A percentile compares a stretch with the other conserved stretches of the same genome.
phyloP scores from a whole-genome alignment of 2,797 vertebrate species.

The Acrocephalus scirpaceus region DNA sequence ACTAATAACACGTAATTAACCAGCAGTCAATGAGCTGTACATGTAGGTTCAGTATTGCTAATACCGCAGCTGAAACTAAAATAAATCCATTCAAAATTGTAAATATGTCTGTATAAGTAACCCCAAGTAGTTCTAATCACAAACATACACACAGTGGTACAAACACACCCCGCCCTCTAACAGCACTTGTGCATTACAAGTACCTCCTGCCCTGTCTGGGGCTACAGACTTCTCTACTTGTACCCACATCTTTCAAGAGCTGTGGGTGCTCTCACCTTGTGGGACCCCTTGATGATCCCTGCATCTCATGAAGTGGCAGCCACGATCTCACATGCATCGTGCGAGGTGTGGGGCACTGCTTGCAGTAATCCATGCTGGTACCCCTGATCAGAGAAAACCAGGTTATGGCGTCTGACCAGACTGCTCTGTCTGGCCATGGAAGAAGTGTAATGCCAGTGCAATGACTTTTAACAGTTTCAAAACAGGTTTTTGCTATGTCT shows the following conservation, averaged over 20 bases:
- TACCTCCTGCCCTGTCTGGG: accelerated
- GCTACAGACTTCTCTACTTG: neutral
- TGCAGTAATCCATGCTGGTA: neutral
- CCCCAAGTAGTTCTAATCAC: neutral
- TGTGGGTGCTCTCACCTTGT: neutral
- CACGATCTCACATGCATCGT: accelerated
- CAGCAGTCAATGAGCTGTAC: neutral
- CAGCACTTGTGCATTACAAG: neutral
- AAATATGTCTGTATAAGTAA: neutral
- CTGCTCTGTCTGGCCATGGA: neutral
- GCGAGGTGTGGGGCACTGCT: neutral
- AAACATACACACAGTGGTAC: neutral
- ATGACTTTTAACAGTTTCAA: neutral
- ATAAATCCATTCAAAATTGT: neutral
- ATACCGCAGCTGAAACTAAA: neutral
- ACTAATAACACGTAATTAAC: neutral
- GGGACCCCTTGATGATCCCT: neutral
- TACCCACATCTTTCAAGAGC: accelerated
- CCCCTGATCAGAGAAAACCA: neutral
- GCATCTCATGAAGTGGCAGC: neutral
- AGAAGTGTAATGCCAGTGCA: neutral
- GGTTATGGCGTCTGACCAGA: neutral
- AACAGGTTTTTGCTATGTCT: neutral
- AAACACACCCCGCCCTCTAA: neutral
- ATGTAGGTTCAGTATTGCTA: neutral